Evolutionary conservation across 1,140 invertebrate species (phyloP).

Genomic region (Cydia fagiglandana): DNA sequence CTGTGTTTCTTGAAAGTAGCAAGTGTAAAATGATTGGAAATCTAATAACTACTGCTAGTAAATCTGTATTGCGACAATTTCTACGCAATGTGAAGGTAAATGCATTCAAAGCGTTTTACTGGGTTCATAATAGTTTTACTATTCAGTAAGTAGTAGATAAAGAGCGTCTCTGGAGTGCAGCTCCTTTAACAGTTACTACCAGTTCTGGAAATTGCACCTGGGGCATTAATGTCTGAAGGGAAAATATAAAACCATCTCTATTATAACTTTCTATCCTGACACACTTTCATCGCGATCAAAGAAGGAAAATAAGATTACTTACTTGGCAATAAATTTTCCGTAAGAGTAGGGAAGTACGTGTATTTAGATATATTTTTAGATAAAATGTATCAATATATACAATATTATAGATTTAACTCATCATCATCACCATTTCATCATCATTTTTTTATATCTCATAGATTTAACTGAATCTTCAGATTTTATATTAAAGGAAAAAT

Average conservation of each 20-base stretch:
- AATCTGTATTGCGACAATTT: not conserved
- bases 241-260: not conserved
- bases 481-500: too few relatives aligned
- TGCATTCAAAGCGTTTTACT: not conserved
- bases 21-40: not conserved
- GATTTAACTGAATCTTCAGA: too few relatives aligned
- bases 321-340: too few relatives aligned
- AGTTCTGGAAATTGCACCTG: not conserved
- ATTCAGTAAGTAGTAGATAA: conserved; percentile 4
- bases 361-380: too few relatives aligned
- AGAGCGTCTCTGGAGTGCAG: not conserved
- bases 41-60: not conserved
- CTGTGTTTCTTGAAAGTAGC: too few relatives aligned
- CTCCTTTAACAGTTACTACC: not conserved
- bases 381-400: too few relatives aligned
- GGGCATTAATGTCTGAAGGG: not conserved
- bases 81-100: not conserved
- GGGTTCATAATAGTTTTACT: not conserved
- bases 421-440: too few relatives aligned
- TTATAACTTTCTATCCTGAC: not conserved
- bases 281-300: not conserved
- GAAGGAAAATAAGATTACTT: not conserved
- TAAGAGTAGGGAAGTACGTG: too few relatives aligned
- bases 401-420: too few relatives aligned
- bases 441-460: too few relatives aligned